These are phyloP conservation scores for Morpho achilles DNA, from an alignment of 2,888 invertebrate species.

Conservation along the genomic window DNA sequence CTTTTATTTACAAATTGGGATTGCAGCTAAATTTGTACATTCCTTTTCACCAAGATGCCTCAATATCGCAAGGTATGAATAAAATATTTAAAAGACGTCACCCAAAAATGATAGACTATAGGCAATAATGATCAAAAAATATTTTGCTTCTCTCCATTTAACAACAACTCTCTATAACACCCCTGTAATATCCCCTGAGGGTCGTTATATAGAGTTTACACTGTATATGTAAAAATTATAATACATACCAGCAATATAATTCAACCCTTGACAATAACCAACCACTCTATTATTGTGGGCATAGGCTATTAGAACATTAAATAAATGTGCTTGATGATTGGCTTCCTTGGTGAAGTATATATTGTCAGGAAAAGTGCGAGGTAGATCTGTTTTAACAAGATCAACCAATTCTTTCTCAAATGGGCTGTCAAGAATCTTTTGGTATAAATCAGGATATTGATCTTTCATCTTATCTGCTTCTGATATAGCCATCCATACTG, in stretches of 20 bases:
- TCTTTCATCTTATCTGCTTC: constrained; percentile 86
- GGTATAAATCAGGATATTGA: constrained; percentile 82
- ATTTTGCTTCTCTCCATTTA: too few species aligned
- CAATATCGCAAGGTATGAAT: too few species aligned
- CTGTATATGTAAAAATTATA: background rate
- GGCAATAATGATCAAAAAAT: too few species aligned
- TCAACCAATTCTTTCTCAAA: constrained; percentile 87
- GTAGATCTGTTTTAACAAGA: constrained; percentile 92
- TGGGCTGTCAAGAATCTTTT: constrained; percentile 83
- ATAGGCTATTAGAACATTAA: constrained; percentile 91
- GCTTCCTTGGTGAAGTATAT: constrained; percentile 91
- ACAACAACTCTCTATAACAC: too few species aligned
- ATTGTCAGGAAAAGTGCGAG: constrained; percentile 96
- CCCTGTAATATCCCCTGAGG: too few species aligned
- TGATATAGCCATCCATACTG: constrained; percentile 92
- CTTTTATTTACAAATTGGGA: too few species aligned
- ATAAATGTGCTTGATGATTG: constrained; percentile 86
- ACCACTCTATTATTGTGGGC: constrained; percentile 92
- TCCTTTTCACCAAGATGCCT: too few species aligned
- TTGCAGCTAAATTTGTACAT: too few species aligned
- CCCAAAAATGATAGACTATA: too few species aligned
- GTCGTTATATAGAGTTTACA: too few species aligned
- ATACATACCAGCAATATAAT: constrained; percentile 89
- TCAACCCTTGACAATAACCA: constrained; percentile 97
- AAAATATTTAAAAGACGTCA: too few species aligned